Evolutionary conservation across 2,113 vertebrate species (phyloP).

Genomic region (Stegostoma tigrinum): DNA sequence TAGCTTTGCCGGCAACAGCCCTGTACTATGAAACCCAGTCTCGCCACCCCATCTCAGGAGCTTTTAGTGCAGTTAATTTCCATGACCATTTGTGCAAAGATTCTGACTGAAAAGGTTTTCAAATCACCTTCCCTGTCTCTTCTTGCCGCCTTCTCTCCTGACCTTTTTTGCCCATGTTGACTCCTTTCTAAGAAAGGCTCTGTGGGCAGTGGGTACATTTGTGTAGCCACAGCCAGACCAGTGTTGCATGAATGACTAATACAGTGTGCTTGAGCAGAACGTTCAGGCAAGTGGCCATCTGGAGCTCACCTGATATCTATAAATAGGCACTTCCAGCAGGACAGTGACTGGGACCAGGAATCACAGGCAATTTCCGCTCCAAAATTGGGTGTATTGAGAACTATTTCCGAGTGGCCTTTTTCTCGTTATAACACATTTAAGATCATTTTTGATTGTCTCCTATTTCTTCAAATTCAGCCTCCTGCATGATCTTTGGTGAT

Average conservation of each 20-base stretch:
- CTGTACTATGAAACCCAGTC: no score
- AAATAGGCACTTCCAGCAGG: conserved; percentile 6
- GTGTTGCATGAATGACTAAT: background rate
- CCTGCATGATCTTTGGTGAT: background rate
- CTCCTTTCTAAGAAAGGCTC: background rate
- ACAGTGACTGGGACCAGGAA: background rate
- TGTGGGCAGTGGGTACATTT: background rate
- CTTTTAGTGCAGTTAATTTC: background rate
- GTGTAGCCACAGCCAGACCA: background rate
- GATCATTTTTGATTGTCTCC: background rate
- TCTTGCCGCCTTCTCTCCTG: background rate
- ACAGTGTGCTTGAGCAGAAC: background rate
- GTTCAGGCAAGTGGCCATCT: background rate
- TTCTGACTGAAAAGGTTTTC: background rate
- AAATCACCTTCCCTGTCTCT: background rate
- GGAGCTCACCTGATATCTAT: background rate
- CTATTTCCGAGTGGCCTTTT: background rate
- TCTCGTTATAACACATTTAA: background rate
- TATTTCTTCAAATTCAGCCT: background rate
- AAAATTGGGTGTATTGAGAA: background rate
- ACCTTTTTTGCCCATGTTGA: background rate
- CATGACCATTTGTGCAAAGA: background rate
- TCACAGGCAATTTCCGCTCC: background rate
- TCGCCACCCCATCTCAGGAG: background rate
- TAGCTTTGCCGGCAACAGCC: no score